phyloP scores from a whole-genome alignment of 1,140 invertebrate species.

The Metopolophium dirhodum region DNA sequence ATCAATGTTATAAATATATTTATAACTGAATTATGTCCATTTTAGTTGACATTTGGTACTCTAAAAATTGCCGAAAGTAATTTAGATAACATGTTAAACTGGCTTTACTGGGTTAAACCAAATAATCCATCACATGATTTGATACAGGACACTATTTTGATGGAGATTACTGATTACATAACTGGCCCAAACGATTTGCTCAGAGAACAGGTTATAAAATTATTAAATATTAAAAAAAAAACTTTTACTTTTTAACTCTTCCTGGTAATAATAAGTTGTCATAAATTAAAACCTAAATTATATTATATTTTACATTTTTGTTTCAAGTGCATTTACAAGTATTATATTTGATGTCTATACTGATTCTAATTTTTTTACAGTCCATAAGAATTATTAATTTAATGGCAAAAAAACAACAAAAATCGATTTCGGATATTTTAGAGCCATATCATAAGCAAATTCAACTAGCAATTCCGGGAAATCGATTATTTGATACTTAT shows the following conservation, averaged over 20 bases:
- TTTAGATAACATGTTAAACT: constrained; percentile 1
- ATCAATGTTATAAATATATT: background rate
- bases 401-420: background rate
- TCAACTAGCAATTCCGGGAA: constrained; percentile 30
- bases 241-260: background rate
- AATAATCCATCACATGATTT: background rate
- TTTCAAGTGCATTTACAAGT: background rate
- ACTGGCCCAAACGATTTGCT: constrained; percentile 21
- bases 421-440: background rate
- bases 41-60: constrained; percentile 49
- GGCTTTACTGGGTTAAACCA: background rate
- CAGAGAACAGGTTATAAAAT: constrained; percentile 18
- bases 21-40: background rate
- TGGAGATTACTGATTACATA: constrained; percentile 3
- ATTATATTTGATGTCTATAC: background rate
- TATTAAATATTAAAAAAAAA: background rate
- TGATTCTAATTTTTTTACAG: constrained; percentile 16
- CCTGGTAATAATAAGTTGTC: background rate
- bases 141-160: background rate
- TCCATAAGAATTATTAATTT: background rate
- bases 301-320: background rate
- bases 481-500: constrained; percentile 20
- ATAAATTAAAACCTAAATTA: background rate
- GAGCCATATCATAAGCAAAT: background rate
- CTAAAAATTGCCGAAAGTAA: constrained; percentile 14